phyloP scores from a whole-genome alignment of 2,888 invertebrate species.

The Colostygia pectinataria region DNA sequence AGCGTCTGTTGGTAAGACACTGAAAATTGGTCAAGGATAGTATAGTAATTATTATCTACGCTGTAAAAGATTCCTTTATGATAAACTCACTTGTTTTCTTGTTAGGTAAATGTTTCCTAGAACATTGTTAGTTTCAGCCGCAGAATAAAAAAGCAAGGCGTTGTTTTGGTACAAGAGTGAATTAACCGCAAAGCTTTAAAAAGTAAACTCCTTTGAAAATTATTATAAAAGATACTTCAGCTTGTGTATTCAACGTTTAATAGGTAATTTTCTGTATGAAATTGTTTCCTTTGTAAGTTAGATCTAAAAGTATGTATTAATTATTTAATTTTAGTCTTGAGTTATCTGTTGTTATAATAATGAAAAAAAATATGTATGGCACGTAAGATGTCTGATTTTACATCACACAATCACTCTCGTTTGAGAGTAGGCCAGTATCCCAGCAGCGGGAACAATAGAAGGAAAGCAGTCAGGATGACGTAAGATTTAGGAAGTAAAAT shows the following conservation, averaged over 20 bases:
- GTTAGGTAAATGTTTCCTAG: conserved; percentile 15
- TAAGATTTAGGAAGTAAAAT: conserved; percentile 49
- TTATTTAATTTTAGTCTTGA: conserved; percentile 4
- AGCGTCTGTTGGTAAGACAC: no score
- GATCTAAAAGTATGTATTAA: conserved; percentile 12
- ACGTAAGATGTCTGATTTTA: no score
- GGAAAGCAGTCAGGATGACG: no score
- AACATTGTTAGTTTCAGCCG: conserved; percentile 26
- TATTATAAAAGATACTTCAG: conserved; percentile 54
- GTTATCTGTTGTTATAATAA: conserved; percentile 28
- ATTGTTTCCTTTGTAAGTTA: conserved; percentile 52
- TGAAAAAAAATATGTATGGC: conserved; percentile 18
- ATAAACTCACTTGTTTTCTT: neutral
- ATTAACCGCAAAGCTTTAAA: conserved; percentile 66
- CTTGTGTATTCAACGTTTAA: conserved; percentile 57
- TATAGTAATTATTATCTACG: neutral
- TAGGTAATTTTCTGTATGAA: conserved; percentile 54
- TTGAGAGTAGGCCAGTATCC: no score
- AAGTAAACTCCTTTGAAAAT: conserved; percentile 67
- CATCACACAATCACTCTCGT: no score
- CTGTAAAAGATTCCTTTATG: neutral
- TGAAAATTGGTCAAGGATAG: no score
- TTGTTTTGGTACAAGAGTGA: conserved; percentile 57
- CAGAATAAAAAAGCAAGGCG: conserved; percentile 39
- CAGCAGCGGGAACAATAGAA: no score